These are phyloP conservation scores for Epinotia nisella DNA, from an alignment of 2,888 invertebrate genomes.

Conservation along the genomic window DNA sequence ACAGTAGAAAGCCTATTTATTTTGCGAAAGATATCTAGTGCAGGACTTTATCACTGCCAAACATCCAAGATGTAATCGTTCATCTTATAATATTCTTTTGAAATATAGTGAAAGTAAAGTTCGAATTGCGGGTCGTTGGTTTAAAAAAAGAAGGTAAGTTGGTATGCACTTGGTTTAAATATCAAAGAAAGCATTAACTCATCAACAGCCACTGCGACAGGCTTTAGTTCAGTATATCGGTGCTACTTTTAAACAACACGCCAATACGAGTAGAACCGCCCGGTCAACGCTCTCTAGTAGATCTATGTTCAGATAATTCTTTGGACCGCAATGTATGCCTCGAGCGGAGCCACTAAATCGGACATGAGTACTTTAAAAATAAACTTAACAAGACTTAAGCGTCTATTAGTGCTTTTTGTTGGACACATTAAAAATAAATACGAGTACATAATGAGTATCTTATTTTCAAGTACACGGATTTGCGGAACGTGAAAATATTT, in stretches of 20 bases:
- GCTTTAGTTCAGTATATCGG: constrained; percentile 39
- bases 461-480: constrained; percentile 9
- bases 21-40: too few relatives aligned
- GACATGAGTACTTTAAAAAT: constrained; percentile 55
- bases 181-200: constrained; percentile 15
- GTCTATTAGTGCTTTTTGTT: constrained; percentile 32
- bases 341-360: constrained; percentile 62
- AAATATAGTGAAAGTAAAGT: too few relatives aligned
- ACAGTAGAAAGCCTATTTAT: too few relatives aligned
- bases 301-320: constrained; percentile 82
- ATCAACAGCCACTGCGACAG: constrained; percentile 29
- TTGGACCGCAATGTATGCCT: constrained; percentile 76
- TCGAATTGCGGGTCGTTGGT: not conserved
- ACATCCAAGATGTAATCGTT: too few relatives aligned
- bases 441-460: constrained; percentile 25
- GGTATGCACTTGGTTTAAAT: not conserved
- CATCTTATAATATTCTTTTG: too few relatives aligned
- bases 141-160: not conserved
- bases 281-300: constrained; percentile 74
- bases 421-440: constrained; percentile 32
- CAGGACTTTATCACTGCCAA: too few relatives aligned
- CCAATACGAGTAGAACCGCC: constrained; percentile 56
- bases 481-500: constrained; percentile 6
- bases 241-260: constrained; percentile 56
- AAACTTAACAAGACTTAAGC: constrained; percentile 32